Conservation (phyloP, 2,888 invertebrate genomes). For the Troides oblongomaculatus region DNA sequence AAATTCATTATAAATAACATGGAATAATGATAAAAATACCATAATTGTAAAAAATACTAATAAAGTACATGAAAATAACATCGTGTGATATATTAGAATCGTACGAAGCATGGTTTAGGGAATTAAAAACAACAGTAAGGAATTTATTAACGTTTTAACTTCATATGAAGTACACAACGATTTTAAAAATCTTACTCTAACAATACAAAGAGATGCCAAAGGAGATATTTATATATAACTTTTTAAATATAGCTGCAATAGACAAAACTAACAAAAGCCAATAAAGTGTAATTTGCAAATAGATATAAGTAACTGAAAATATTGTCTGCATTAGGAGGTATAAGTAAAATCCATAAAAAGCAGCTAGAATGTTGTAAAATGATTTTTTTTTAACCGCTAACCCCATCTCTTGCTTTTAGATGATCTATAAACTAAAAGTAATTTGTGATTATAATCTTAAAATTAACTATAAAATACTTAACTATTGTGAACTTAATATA, state of each 20-base stretch:
- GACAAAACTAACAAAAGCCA: not conserved
- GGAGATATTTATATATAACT: too few relatives aligned
- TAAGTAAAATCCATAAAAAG: not conserved
- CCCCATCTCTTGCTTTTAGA: not conserved
- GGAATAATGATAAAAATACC: not conserved
- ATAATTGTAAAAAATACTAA: not conserved
- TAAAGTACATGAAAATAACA: not conserved
- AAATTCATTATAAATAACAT: not conserved
- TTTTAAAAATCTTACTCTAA: not conserved
- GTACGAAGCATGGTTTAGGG: not conserved
- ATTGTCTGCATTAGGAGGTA: not conserved
- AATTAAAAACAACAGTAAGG: not conserved
- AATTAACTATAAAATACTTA: not conserved
- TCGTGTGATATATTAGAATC: not conserved
- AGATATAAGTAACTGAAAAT: not conserved
- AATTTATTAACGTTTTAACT: not conserved
- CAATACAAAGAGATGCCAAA: not conserved
- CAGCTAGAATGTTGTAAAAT: not conserved
- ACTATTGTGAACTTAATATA: not conserved
- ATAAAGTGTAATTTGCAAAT: not conserved
- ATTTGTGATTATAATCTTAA: not conserved
- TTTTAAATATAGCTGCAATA: not conserved
- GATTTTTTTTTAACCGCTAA: not conserved
- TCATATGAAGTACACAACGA: not conserved
- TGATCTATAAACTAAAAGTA: not conserved